Evolutionary conservation across 2,888 invertebrate genomes (phyloP).

Genomic region (Drosophila recens): DNA sequence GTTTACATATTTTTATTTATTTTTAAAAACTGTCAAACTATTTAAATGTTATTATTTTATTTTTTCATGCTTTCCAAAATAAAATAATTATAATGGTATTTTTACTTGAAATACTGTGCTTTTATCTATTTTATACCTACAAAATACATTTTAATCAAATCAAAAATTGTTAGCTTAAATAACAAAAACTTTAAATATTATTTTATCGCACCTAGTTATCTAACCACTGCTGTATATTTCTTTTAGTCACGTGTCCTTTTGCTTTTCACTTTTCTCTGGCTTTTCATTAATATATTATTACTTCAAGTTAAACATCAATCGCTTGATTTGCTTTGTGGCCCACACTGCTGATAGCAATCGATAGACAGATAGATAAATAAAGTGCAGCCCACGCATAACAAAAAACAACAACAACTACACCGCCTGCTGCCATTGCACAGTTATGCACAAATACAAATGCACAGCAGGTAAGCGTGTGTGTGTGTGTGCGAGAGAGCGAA

Average conservation of each 20-base stretch:
- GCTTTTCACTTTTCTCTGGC: slow-evolving; percentile 3
- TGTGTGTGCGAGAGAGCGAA: slow-evolving; percentile 33
- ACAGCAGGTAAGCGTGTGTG: slow-evolving; percentile 19
- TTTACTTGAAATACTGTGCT: too few species aligned
- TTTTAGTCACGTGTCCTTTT: slow-evolving; percentile 21
- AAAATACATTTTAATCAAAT: neutral
- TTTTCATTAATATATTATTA: slow-evolving; percentile 60
- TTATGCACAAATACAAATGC: slow-evolving; percentile 42
- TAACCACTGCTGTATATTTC: neutral
- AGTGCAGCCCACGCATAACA: slow-evolving; percentile 61
- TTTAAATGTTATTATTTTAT: too few species aligned
- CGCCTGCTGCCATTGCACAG: slow-evolving; percentile 51
- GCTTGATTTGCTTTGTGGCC: slow-evolving; percentile 42
- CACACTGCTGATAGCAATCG: slow-evolving; percentile 41
- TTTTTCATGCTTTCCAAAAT: too few species aligned
- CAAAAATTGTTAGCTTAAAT: neutral
- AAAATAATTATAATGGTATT: too few species aligned
- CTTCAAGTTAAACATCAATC: slow-evolving; percentile 50
- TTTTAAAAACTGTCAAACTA: too few species aligned
- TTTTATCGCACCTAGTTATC: neutral
- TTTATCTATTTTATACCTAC: neutral
- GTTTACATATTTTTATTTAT: too few species aligned
- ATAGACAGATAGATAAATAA: slow-evolving; percentile 62
- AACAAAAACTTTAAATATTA: neutral
- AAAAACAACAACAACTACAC: slow-evolving; percentile 18